Evolutionary conservation across 2,797 vertebrate genomes (phyloP).

Genomic region (Hapalemur alaotrensis): DNA sequence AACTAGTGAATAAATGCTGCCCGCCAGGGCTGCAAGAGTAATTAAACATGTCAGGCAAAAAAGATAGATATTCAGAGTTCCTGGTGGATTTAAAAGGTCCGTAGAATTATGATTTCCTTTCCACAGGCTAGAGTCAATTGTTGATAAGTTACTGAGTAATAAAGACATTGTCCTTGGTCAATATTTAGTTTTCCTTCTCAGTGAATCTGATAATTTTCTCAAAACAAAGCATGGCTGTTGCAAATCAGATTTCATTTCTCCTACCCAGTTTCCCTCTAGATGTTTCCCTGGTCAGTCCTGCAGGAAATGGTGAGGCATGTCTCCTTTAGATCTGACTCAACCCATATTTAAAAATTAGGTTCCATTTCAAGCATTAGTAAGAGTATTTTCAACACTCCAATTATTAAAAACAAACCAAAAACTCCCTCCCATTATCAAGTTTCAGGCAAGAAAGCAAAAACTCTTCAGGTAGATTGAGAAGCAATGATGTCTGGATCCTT

Average conservation of each 20-base stretch:
- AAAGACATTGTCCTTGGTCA: conserved; percentile 86
- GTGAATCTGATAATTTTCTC: conserved; percentile 72
- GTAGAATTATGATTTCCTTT: conserved; percentile 75
- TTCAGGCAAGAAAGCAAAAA: conserved; percentile 38
- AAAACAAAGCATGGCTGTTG: conserved; percentile 53
- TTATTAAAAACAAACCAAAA: conserved; percentile 46
- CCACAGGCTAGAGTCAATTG: conserved; percentile 87
- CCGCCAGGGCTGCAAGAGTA: conserved; percentile 87
- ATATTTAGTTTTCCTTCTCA: conserved; percentile 60
- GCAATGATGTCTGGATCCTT: conserved; percentile 22
- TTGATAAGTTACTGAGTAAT: conserved; percentile 83
- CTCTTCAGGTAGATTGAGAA: conserved; percentile 50
- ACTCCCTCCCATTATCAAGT: conserved; percentile 52
- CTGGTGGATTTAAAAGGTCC: conserved; percentile 81
- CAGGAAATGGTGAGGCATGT: conserved; percentile 47
- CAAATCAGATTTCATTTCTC: conserved; percentile 54
- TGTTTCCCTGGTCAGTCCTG: not conserved
- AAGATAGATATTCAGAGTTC: conserved; percentile 86
- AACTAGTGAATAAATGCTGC: conserved; percentile 92
- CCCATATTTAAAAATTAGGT: conserved; percentile 60
- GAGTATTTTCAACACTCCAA: conserved; percentile 45
- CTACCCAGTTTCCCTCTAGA: conserved; percentile 72
- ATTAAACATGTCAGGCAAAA: conserved; percentile 90
- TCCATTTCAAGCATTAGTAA: conserved; percentile 49
- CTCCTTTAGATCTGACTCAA: conserved; percentile 16